These are phyloP conservation scores for Sarcophaga caerulescens DNA, from an alignment of 2,888 invertebrate species.

Conservation along the genomic window DNA sequence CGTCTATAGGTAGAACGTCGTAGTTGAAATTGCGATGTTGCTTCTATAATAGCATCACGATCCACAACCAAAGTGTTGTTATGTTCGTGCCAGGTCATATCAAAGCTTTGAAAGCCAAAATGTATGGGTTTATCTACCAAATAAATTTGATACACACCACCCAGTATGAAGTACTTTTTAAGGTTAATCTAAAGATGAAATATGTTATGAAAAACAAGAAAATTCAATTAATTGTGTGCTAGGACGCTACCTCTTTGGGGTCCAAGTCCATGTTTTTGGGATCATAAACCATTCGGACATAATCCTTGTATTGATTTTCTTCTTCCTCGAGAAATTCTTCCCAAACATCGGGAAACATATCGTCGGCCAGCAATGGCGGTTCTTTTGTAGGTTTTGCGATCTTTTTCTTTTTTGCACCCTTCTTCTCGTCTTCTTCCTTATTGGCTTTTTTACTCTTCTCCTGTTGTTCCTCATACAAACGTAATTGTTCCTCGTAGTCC, in stretches of 20 bases:
- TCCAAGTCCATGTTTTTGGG: conserved; percentile 70
- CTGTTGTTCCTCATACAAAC: conserved; percentile 67
- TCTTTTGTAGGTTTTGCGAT: conserved; percentile 69
- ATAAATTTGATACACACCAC: conserved; percentile 77
- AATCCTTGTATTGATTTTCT: conserved; percentile 69
- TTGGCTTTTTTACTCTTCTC: conserved; percentile 46
- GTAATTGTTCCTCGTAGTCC: conserved; percentile 72
- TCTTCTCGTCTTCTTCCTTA: conserved; percentile 53
- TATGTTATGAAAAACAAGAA: conserved; percentile 18
- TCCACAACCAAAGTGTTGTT: conserved; percentile 68
- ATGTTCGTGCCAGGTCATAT: conserved; percentile 74
- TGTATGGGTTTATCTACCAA: conserved; percentile 73
- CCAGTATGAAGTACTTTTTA: conserved; percentile 74
- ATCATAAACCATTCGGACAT: conserved; percentile 71
- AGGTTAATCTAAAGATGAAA: conserved; percentile 74
- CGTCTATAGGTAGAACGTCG: not conserved
- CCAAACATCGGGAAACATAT: conserved; percentile 72
- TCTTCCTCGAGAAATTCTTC: conserved; percentile 72
- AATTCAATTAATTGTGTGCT: not conserved
- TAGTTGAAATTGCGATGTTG: not conserved
- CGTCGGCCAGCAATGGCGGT: conserved; percentile 64
- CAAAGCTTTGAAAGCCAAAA: conserved; percentile 72
- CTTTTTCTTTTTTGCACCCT: conserved; percentile 32
- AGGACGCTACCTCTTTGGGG: conserved; percentile 71
- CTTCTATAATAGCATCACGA: conserved; percentile 55